These are phyloP conservation scores for Aselliscus stoliczkanus DNA, from an alignment of 2,797 vertebrate genomes.

Conservation along the genomic window DNA sequence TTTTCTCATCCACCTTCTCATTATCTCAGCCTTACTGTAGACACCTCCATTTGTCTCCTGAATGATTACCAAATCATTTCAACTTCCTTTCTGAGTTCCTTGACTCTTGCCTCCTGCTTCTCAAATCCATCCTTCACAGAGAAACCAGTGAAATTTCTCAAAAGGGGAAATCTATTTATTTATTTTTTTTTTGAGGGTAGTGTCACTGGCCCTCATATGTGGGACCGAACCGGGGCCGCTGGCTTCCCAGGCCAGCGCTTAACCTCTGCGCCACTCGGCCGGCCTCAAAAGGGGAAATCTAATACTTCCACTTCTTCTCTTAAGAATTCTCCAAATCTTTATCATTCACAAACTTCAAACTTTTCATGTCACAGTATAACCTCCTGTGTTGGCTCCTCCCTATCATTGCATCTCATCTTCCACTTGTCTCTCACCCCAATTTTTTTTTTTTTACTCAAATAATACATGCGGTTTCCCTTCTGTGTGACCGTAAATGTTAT, in stretches of 20 bases:
- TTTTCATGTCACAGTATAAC: background rate
- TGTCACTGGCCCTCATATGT: too few species aligned
- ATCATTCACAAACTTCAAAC: background rate
- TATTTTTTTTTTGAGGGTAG: too few species aligned
- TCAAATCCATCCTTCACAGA: background rate
- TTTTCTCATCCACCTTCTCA: background rate
- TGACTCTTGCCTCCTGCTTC: background rate
- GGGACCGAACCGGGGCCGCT: too few species aligned
- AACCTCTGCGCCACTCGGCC: too few species aligned
- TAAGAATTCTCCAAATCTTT: background rate
- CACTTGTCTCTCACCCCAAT: too few species aligned
- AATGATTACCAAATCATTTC: background rate
- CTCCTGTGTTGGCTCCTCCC: background rate
- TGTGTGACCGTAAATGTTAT: background rate
- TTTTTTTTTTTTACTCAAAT: background rate
- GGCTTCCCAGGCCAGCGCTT: too few species aligned
- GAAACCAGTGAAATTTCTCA: background rate
- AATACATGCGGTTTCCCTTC: background rate
- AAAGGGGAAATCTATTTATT: background rate
- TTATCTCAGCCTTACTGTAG: background rate
- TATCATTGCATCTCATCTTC: background rate
- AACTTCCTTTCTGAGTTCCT: background rate
- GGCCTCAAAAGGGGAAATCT: background rate
- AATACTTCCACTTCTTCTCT: background rate
- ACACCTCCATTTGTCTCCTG: background rate